These are phyloP conservation scores for Palaemon carinicauda DNA, from an alignment of 1,140 invertebrate genomes.

Conservation along the genomic window DNA sequence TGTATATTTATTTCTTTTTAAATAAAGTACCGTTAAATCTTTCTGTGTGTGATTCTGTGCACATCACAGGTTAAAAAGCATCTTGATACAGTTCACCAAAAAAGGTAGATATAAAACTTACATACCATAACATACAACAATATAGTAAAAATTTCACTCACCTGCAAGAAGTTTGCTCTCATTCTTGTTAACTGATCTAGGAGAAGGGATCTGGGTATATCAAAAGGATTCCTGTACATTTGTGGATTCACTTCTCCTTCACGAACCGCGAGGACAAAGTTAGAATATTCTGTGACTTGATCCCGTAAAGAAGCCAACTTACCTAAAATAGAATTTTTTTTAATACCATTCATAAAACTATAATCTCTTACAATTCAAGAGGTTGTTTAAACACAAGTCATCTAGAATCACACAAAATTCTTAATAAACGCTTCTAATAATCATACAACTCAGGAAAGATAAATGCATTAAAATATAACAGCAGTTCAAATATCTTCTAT, in stretches of 20 bases:
- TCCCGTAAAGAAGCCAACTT: conserved; percentile 83
- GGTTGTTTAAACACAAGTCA: too few relatives aligned
- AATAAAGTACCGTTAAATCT: too few relatives aligned
- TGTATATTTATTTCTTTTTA: too few relatives aligned
- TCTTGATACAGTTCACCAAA: neutral
- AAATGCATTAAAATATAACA: too few relatives aligned
- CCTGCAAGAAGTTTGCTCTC: conserved; percentile 92
- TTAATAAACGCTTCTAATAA: too few relatives aligned
- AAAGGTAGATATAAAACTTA: conserved; percentile 1
- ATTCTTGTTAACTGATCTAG: conserved; percentile 93
- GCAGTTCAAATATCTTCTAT: too few relatives aligned
- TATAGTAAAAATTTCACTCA: conserved; percentile 80
- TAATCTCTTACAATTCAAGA: too few relatives aligned
- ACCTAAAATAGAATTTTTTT: conserved; percentile 66
- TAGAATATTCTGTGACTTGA: conserved; percentile 86
- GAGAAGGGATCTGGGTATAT: conserved; percentile 87
- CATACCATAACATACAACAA: conserved; percentile 71
- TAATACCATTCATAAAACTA: neutral
- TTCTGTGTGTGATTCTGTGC: too few relatives aligned
- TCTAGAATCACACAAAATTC: too few relatives aligned
- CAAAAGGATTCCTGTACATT: conserved; percentile 94
- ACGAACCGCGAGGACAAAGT: conserved; percentile 76
- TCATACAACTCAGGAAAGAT: too few relatives aligned
- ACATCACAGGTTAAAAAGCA: too few relatives aligned
- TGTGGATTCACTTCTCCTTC: conserved; percentile 73